phyloP scores from a whole-genome alignment of 2,113 vertebrate species.

The Odocoileus hemionus region DNA sequence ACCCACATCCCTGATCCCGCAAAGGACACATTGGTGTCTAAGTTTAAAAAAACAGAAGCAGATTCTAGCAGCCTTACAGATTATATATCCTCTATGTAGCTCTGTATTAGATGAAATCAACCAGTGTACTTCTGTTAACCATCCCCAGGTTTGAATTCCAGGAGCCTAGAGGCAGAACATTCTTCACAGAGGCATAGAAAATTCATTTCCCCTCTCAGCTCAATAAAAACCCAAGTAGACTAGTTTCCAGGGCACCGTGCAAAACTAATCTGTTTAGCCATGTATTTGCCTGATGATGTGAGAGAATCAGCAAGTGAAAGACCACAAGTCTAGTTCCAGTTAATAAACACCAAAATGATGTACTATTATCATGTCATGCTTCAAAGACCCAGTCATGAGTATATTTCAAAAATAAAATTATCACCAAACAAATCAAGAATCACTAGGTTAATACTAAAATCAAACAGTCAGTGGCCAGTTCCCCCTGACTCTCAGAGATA shows the following conservation, averaged over 20 bases:
- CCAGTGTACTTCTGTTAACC: not conserved
- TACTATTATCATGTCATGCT: not conserved
- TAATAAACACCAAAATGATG: conserved; percentile 52
- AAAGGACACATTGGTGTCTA: not conserved
- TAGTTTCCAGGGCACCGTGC: conserved; percentile 24
- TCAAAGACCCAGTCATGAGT: not conserved
- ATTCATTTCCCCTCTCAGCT: conserved; percentile 56
- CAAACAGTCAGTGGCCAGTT: not conserved
- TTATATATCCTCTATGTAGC: not conserved
- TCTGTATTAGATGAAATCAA: not conserved
- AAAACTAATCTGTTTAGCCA: conserved; percentile 63
- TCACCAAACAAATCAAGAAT: conserved; percentile 24
- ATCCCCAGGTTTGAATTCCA: conserved; percentile 2
- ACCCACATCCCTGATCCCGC: not conserved
- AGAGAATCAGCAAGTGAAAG: conserved; percentile 20
- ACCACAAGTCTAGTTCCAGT: conserved; percentile 40
- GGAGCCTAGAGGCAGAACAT: conserved; percentile 40
- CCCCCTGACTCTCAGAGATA: not conserved
- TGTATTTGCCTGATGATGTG: conserved; percentile 42
- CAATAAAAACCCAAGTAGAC: conserved; percentile 44
- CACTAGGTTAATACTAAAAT: not conserved
- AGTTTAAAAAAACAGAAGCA: not conserved
- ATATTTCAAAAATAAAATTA: conserved; percentile 53
- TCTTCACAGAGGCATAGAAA: conserved; percentile 63
- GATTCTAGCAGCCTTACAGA: not conserved